These are phyloP conservation scores for Tromatobia lineatoria DNA, from an alignment of 2,888 invertebrate genomes.

Conservation along the genomic window DNA sequence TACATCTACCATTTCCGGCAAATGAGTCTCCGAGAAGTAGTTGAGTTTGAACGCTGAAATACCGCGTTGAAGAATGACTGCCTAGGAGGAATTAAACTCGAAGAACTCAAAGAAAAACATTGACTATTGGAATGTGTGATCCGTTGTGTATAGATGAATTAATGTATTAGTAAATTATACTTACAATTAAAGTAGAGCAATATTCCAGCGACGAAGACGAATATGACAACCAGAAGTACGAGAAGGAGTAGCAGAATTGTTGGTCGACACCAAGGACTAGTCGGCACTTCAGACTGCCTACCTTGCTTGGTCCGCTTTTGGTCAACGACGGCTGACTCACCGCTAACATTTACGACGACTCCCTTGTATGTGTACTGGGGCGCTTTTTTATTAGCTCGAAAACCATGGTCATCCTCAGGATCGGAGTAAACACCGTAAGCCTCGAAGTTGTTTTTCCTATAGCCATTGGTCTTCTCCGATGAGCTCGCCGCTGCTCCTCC, in stretches of 20 bases:
- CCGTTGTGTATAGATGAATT: not conserved
- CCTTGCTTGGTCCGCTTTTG: conserved; percentile 81
- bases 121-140: not conserved
- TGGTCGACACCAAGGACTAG: conserved; percentile 87
- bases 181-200: conserved; percentile 88
- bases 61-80: conserved; percentile 28
- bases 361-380: conserved; percentile 84
- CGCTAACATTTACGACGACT: conserved; percentile 84
- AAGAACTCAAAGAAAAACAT: not conserved
- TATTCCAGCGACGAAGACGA: conserved; percentile 88
- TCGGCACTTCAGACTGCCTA: conserved; percentile 83
- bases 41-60: not conserved
- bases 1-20: conserved; percentile 18
- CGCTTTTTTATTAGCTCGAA: conserved; percentile 81
- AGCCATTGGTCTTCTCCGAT: conserved; percentile 83
- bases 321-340: conserved; percentile 83
- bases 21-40: not conserved
- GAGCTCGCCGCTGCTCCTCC: conserved; percentile 46
- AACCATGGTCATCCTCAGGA: conserved; percentile 84
- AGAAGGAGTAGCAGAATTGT: conserved; percentile 87
- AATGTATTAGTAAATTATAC: conserved; percentile 77
- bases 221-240: conserved; percentile 87
- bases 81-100: conserved; percentile 11
- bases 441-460: conserved; percentile 84
- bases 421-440: conserved; percentile 84